Evolutionary conservation across 2,888 invertebrate species (phyloP), one percentile per base, ranked within the genome.

Genomic region (Tillus elongatus): DNA sequence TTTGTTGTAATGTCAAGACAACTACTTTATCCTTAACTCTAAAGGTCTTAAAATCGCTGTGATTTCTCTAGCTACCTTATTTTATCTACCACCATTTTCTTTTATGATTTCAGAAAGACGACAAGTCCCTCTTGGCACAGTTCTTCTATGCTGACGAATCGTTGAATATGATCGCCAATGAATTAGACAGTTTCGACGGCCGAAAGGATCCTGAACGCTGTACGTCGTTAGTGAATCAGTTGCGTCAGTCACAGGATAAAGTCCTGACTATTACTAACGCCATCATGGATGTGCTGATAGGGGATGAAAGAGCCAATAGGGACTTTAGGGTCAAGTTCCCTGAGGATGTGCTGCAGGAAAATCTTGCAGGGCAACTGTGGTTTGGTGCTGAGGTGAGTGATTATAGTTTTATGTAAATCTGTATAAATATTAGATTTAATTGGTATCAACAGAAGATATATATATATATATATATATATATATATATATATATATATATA

Each of bases 141-240:
- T 97, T 98, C 69, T 98, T 92, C 72, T 93, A 89, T 70, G 96
- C 97, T 15, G 97, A 98, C 68, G 93, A 96, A 61, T 90, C 93
- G 16, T 73, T 98, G 52, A 95, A 93, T 64, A 77, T 85, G 54
- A 90, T 98, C 42, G 93, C 96, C 32, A 84, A 89, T 46, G 97
- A 98, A 68, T 67, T 98, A 68, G 97, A 98, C 70, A 95, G 95
- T 54, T 98, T 98, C 68, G 97, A 98, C 69, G 97, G 97, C n/a
- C 75, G 96, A 31, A 92, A 96, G 57, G 97, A 98, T 63, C 97
- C 96, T 0, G 95, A 95, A 63, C 69, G 97, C 63, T 98, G 97
- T 65, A 90, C 95, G 37, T 81, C 84, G 13, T 74, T 98, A 55
- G 97, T 98, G 53, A 93, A 90, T 64, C 89, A 93, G 63, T 72